These are phyloP conservation scores for Saccostrea glomerata DNA, from an alignment of 1,140 invertebrate genomes.

Conservation along the genomic window DNA sequence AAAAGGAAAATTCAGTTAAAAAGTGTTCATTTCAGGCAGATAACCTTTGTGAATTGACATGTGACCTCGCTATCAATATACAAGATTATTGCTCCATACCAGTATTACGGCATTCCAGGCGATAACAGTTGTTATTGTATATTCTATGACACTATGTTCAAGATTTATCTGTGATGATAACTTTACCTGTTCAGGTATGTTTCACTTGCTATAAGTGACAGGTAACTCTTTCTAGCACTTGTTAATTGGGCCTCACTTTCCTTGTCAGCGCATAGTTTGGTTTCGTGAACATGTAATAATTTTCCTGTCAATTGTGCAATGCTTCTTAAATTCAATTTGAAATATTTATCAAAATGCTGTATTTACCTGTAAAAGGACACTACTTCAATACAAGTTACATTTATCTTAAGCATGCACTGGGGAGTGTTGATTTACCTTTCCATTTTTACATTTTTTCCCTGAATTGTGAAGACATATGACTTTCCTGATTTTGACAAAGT, in stretches of 20 bases:
- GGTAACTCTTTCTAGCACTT: background rate
- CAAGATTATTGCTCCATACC: constrained; percentile 14
- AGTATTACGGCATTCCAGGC: background rate
- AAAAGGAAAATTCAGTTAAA: background rate
- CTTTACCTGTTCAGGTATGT: constrained; percentile 23
- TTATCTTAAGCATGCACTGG: too few species aligned
- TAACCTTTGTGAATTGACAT: constrained; percentile 34
- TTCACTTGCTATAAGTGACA: constrained; percentile 24
- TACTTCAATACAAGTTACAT: background rate
- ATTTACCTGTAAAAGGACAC: background rate
- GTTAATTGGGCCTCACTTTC: background rate
- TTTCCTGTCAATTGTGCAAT: constrained; percentile 28
- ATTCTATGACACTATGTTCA: constrained; percentile 13
- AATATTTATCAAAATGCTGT: background rate
- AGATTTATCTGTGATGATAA: constrained; percentile 32
- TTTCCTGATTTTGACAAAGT: constrained; percentile 1
- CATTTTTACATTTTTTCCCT: background rate
- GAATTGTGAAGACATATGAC: background rate
- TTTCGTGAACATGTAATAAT: constrained; percentile 15
- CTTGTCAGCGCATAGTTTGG: background rate
- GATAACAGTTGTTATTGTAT: constrained; percentile 35
- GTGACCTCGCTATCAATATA: constrained; percentile 14
- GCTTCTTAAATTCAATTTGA: background rate
- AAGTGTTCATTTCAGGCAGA: constrained; percentile 28
- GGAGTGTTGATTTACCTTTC: too few species aligned